Percentiles rank a stretch among this genome's conserved stretches.
These are phyloP conservation scores for Eupithecia tripunctaria DNA, from an alignment of 2,888 invertebrate genomes.

Conservation along the genomic window DNA sequence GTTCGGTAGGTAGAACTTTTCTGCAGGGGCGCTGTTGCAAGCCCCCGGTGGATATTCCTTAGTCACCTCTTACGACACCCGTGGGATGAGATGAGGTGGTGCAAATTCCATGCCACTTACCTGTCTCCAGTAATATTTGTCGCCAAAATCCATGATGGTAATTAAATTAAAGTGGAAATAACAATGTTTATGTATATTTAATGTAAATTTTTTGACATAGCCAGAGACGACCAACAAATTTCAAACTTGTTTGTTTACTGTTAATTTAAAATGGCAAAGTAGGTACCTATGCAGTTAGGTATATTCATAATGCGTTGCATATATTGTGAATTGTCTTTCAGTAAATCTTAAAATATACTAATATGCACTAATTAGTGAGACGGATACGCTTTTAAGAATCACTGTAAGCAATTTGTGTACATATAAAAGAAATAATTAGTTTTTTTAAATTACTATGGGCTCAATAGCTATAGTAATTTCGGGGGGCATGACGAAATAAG, in stretches of 20 bases:
- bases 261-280: background rate
- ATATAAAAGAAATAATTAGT: too few relatives aligned
- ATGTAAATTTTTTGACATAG: background rate
- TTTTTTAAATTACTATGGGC: too few relatives aligned
- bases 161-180: background rate
- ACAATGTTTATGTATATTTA: background rate
- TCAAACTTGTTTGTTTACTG: background rate
- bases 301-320: background rate
- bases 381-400: background rate
- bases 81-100: background rate
- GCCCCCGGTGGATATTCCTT: background rate
- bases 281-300: background rate
- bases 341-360: background rate
- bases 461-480: too few relatives aligned
- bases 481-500: too few relatives aligned
- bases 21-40: background rate
- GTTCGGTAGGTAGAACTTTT: background rate
- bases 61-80: background rate
- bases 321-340: background rate
- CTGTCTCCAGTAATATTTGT: constrained; percentile 20
- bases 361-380: background rate
- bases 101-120: background rate
- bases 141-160: constrained; percentile 5
- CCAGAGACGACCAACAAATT: background rate
- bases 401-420: too few relatives aligned